Conservation (phyloP, 2,888 invertebrate genomes). For the Latheticus oryzae region DNA sequence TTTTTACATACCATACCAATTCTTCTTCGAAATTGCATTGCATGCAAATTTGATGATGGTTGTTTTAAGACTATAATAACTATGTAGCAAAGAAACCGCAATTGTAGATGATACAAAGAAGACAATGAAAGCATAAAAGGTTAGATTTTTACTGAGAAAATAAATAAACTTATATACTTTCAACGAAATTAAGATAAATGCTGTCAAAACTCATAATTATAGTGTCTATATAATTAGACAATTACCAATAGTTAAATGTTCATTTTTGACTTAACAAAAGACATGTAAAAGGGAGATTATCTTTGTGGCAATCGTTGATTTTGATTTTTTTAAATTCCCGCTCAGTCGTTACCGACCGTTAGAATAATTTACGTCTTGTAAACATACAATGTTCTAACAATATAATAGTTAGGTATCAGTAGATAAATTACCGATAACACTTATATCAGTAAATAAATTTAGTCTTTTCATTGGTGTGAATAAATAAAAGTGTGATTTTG, state of each 20-base stretch:
- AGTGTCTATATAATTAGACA: constrained; percentile 17
- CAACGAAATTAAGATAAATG: constrained; percentile 17
- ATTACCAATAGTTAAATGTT: constrained; percentile 22
- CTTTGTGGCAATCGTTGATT: neutral
- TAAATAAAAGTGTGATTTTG: too few relatives aligned
- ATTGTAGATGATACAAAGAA: too few relatives aligned
- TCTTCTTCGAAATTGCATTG: too few relatives aligned
- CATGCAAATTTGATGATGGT: too few relatives aligned
- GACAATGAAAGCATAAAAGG: too few relatives aligned
- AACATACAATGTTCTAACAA: constrained; percentile 19
- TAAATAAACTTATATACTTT: too few relatives aligned
- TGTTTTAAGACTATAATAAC: too few relatives aligned
- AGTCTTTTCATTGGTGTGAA: constrained; percentile 18
- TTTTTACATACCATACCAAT: too few relatives aligned
- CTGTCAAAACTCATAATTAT: constrained; percentile 21
- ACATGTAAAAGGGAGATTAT: constrained; percentile 17
- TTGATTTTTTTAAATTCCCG: constrained; percentile 13
- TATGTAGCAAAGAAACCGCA: too few relatives aligned
- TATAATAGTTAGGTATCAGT: constrained; percentile 22
- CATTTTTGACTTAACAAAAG: constrained; percentile 15
- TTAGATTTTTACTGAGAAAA: too few relatives aligned
- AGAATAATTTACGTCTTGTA: constrained; percentile 18
- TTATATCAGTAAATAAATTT: constrained; percentile 17
- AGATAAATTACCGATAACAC: constrained; percentile 30
- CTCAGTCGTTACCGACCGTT: constrained; percentile 19